phyloP scores from a whole-genome alignment of 1,140 invertebrate genomes.

The Euura saliciscinereae region DNA sequence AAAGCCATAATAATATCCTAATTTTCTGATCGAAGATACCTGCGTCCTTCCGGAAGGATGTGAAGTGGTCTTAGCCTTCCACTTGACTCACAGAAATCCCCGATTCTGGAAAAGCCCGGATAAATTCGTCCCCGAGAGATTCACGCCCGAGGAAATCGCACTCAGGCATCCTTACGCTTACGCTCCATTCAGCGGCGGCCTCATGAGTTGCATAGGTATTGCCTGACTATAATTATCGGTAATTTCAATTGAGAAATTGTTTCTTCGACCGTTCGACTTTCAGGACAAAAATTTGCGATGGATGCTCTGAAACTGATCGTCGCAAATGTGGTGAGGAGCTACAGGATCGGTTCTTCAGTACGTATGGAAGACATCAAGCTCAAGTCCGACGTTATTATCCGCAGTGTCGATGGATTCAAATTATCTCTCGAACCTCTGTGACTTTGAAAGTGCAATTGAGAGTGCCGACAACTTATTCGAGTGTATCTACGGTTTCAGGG shows the following conservation, averaged over 20 bases:
- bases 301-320: constrained; percentile 56
- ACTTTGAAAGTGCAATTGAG: too few relatives aligned
- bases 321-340: constrained; percentile 45
- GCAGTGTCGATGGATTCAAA: constrained; percentile 28
- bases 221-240: too few relatives aligned
- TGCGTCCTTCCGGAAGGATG: constrained; percentile 30
- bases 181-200: constrained; percentile 65
- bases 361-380: constrained; percentile 25
- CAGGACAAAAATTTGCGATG: constrained; percentile 60
- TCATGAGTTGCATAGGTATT: constrained; percentile 66
- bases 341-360: constrained; percentile 5
- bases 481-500: too few relatives aligned
- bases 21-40: too few relatives aligned
- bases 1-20: too few relatives aligned
- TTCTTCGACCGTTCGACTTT: too few relatives aligned
- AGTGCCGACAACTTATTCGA: too few relatives aligned
- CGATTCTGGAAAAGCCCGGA: constrained; percentile 69
- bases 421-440: constrained; percentile 12
- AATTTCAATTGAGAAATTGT: too few relatives aligned
- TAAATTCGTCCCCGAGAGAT: constrained; percentile 73
- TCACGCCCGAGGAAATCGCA: constrained; percentile 56
- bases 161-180: constrained; percentile 55
- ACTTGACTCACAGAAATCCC: constrained; percentile 61
- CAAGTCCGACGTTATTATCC: constrained; percentile 31
- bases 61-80: constrained; percentile 23